Evolutionary conservation across 2,113 vertebrate genomes (phyloP), one percentile per base, ranked within the genome.

Genomic region (Camelus dromedarius): DNA sequence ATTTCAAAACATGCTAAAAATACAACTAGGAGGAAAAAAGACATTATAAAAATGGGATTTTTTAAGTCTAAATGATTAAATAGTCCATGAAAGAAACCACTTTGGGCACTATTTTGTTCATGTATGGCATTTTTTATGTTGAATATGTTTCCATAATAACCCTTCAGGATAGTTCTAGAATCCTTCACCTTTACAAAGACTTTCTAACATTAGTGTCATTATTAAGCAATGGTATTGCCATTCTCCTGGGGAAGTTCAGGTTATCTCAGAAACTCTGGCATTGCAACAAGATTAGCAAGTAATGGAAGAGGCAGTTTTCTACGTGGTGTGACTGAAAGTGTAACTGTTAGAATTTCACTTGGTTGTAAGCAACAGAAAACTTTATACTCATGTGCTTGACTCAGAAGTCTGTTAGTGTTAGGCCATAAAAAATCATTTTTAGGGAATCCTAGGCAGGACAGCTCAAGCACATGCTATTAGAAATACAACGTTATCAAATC

Each of bases 1-100:
- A 73, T 94, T 84, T 83, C 87, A 48, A 97, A 95, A 89, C n/a
- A 81, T 38, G 19, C 50, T 80, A 73, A 97, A 97, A 98, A 86
- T 82, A 93, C 64, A 62, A 58, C 64, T 87, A 96, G 42, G 0
- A 15, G 24, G 69, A 88, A 92, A 92, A 85, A 85, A 96, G 30
- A 62, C 58, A 60, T 67, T 69, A 35, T 81, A 42, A 72, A 90
- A 22, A 62, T 93, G 38, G 58, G 8, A 54, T 96, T 89, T 89
- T 60, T 98, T 82, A 91, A 58, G 48, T 76, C 9, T 97, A 97
- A 96, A 91, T 87, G 56, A 32, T 11, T 77, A 90, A 76, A 28
- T 8, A 95, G 81, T 67, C 48, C 76, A 69, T 22, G 12, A 85
- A 66, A 86, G 52, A 91, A 96, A 73, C 0, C 16, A 94, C 20